Percentiles rank a stretch among this genome's conserved stretches.
Evolutionary conservation across 2,113 vertebrate genomes (phyloP).

Genomic region (Rhipidura dahli): DNA sequence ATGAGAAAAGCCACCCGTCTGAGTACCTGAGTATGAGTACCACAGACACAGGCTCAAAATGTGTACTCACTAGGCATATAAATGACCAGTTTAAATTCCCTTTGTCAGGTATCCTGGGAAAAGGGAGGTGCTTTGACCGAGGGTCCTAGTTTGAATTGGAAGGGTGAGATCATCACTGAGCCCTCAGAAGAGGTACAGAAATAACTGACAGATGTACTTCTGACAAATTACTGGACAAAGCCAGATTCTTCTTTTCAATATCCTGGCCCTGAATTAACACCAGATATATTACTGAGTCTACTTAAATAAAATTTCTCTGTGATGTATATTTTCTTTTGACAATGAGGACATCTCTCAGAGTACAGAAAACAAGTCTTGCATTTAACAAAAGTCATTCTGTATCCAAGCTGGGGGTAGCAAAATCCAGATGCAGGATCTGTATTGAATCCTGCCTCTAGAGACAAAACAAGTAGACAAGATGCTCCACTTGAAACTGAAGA

Average conservation of each 20-base stretch:
- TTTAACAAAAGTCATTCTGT: background rate
- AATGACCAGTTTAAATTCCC: background rate
- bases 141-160: background rate
- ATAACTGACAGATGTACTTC: background rate
- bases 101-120: background rate
- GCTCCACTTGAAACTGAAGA: background rate
- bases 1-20: background rate
- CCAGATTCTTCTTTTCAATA: background rate
- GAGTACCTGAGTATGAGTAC: background rate
- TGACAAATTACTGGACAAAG: background rate
- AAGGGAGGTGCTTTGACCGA: background rate
- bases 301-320: background rate
- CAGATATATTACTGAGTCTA: background rate
- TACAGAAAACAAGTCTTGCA: background rate
- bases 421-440: background rate
- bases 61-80: background rate
- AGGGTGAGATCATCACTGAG: background rate
- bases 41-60: accelerated
- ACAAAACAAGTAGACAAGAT: background rate
- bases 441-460: background rate
- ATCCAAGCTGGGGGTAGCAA: background rate
- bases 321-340: background rate
- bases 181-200: background rate
- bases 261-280: background rate
- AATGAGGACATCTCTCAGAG: background rate